A percentile compares a stretch with the other conserved stretches of the same genome.
Evolutionary conservation across 2,888 invertebrate species (phyloP).

Genomic region (Eurois occulta): DNA sequence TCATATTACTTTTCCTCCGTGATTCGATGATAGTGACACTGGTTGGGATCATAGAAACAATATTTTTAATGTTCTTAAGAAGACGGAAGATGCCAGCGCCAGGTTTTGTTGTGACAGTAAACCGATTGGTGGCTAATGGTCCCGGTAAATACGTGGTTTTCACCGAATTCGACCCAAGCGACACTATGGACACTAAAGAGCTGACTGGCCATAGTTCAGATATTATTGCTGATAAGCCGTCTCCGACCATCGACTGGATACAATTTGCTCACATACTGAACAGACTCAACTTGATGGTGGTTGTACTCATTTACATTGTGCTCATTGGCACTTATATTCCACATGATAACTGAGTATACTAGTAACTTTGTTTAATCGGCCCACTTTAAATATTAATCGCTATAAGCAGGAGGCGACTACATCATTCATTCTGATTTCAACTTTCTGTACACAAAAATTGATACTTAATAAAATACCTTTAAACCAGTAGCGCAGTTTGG

Average conservation of each 20-base stretch:
- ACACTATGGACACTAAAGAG: slow-evolving; percentile 72
- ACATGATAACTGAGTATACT: slow-evolving; percentile 66
- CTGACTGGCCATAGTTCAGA: slow-evolving; percentile 73
- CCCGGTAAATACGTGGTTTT: slow-evolving; percentile 85
- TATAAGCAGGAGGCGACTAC: not conserved
- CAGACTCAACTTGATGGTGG: slow-evolving; percentile 79
- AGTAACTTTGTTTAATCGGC: slow-evolving; percentile 1
- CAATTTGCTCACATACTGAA: slow-evolving; percentile 84
- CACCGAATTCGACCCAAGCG: slow-evolving; percentile 85
- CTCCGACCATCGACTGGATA: slow-evolving; percentile 81
- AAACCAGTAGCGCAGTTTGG: slow-evolving; percentile 14
- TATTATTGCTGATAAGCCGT: slow-evolving; percentile 65
- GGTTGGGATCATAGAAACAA: slow-evolving; percentile 79
- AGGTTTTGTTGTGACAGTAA: slow-evolving; percentile 79
- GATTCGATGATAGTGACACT: slow-evolving; percentile 86
- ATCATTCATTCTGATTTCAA: slow-evolving; percentile 1
- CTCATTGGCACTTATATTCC: slow-evolving; percentile 83
- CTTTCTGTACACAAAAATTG: slow-evolving; percentile 2
- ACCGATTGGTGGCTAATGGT: slow-evolving; percentile 78
- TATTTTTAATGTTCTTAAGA: slow-evolving; percentile 81
- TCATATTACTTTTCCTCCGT: slow-evolving; percentile 86
- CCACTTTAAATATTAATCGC: not conserved
- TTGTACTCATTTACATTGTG: slow-evolving; percentile 80
- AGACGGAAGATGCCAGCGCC: slow-evolving; percentile 78
- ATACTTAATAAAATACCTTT: slow-evolving; percentile 27